These are phyloP conservation scores for Eudyptes chrysolophus DNA, from an alignment of 2,113 vertebrate genomes.

Conservation along the genomic window DNA sequence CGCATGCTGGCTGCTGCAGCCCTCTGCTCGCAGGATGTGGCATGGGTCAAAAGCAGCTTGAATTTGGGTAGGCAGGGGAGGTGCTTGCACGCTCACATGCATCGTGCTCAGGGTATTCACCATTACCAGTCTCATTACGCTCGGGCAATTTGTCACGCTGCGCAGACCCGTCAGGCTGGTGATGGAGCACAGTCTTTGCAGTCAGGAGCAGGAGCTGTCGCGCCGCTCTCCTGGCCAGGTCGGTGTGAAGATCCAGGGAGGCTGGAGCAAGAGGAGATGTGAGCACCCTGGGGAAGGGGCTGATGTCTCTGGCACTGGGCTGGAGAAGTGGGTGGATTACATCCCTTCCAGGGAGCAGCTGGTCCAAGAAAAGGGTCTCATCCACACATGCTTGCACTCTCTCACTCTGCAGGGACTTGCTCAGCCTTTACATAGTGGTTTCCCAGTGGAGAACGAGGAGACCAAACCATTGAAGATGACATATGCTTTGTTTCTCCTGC, in stretches of 20 bases:
- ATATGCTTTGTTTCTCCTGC: not conserved
- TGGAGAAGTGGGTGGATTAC: not conserved
- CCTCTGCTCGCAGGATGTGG: not conserved
- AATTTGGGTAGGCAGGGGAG: not conserved
- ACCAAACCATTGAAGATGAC: not conserved
- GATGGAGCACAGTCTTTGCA: not conserved
- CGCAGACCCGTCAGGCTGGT: rapidly evolving
- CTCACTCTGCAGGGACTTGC: not conserved
- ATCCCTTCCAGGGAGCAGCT: not conserved
- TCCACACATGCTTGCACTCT: not conserved
- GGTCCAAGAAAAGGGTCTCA: not conserved
- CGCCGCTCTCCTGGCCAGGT: rapidly evolving
- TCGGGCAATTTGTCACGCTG: not conserved
- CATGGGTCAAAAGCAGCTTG: not conserved
- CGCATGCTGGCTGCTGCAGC: not conserved
- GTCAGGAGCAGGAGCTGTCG: rapidly evolving
- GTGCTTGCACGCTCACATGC: not conserved
- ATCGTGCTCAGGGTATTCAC: not conserved
- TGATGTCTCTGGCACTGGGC: not conserved
- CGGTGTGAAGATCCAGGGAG: not conserved
- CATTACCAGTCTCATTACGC: rapidly evolving
- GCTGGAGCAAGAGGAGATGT: not conserved
- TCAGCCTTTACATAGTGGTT: not conserved
- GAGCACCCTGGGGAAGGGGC: not conserved
- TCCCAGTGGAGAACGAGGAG: not conserved